Base-by-base conservation (phyloP, 1,140 invertebrate species). In the Acromyrmex echinatior region DNA sequence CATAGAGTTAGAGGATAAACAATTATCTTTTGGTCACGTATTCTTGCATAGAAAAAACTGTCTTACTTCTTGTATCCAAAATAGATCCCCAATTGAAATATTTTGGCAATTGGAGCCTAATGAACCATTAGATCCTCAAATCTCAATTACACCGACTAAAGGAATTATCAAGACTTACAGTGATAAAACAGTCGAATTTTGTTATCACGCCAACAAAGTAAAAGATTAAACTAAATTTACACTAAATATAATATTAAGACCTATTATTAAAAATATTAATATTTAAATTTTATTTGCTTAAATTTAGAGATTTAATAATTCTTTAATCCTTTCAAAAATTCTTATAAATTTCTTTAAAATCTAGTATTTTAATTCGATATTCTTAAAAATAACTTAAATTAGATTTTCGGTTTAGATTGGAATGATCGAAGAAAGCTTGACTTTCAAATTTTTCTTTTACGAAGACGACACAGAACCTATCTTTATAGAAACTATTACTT, bases 21-120 rank as follows among this genome's bases (percentile, higher is more conserved):
- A 86, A n/a, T n/a, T 95, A 10, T 74, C 73, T 16, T 93, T 94
- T 28, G 92, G 82, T 31, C 78, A 86, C 65, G 66, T 92, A 14
- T 79, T 94, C 4, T 62, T 94, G 2, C 71, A 92, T 31, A 86
- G 87, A 76, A 90, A 62, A 73, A 91, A 92, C 14, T 86, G 56
- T 28, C 86, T 79, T 45, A 86, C 4, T 10, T 7, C 92, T 0
- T 91, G 14, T 2, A 39, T 94, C 0, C 78, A 58, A 31, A 94
- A 93, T 84, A 89, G 88, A 78, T 91, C 93, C 0, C 51, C 82
- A 1, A 74, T 93, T 3, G 35, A 81, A 5, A 66, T 94, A 49
- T 90, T 86, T 18, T 94, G 94, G 94, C 49, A 28, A 21, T 62
- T 94, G 1, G 58, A 66, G 10, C 2, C 62, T 9, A 58, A 51